Percentiles rank a stretch among this genome's conserved stretches.
These are phyloP conservation scores for Bos taurus DNA, from an alignment of 2,113 vertebrate species.

Conservation along the genomic window ARS-UCD2.0 NC_037351.1:52269001-52269500, in stretches of 20 bases:
- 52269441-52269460: not conserved
- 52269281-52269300: not conserved
- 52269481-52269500: not conserved
- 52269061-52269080: not conserved
- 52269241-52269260: not conserved
- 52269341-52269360: rapidly evolving
- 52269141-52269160: not conserved
- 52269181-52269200: not conserved
- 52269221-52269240: not conserved
- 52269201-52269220: not conserved
- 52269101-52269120: not conserved
- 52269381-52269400: not conserved
- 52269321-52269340: not conserved
- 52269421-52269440: not conserved
- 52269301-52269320: not conserved
- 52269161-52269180: not conserved
- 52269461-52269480: not conserved
- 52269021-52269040: no score
- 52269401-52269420: not conserved
- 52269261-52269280: not conserved
- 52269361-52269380: not conserved
- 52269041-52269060: not conserved
- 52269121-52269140: not conserved
- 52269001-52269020: no score
- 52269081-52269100: not conserved